A percentile compares a stretch with the other conserved stretches of the same genome.
Evolutionary conservation across 2,113 vertebrate genomes (phyloP).

Genomic region (Lophura nycthemera): DNA sequence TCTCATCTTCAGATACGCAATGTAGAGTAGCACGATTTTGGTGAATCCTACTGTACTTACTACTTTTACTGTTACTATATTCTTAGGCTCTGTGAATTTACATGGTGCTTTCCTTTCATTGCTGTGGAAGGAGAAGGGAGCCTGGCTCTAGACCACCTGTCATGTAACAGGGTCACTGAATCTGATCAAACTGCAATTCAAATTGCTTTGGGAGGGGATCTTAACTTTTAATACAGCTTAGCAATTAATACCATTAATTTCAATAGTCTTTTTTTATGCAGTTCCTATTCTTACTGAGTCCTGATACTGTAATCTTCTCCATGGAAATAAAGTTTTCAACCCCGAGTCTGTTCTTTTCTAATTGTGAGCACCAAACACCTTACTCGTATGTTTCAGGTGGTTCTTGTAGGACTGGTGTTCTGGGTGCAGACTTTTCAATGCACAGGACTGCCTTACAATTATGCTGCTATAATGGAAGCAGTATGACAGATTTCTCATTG

Average conservation of each 20-base stretch:
- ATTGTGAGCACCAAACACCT: no score
- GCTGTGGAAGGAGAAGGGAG: not conserved
- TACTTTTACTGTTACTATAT: not conserved
- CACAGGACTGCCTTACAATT: not conserved
- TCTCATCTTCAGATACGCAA: not conserved
- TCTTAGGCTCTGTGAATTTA: not conserved
- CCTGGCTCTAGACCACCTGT: not conserved
- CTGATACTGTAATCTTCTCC: not conserved
- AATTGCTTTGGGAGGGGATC: not conserved
- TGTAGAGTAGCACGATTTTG: not conserved
- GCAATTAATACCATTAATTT: not conserved
- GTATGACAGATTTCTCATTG: not conserved
- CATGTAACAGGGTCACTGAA: not conserved
- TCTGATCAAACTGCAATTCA: not conserved
- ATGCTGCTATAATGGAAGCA: not conserved
- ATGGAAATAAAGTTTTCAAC: no score
- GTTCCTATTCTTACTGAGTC: not conserved
- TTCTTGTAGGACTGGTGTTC: not conserved
- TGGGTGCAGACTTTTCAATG: not conserved
- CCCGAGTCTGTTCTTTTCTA: no score
- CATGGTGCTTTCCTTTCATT: not conserved
- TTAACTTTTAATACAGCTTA: not conserved
- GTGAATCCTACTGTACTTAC: not conserved
- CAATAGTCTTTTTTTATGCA: not conserved
- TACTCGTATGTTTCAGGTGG: no score